Evolutionary conservation across 2,888 invertebrate genomes (phyloP).

Genomic region (Cepaea hortensis): DNA sequence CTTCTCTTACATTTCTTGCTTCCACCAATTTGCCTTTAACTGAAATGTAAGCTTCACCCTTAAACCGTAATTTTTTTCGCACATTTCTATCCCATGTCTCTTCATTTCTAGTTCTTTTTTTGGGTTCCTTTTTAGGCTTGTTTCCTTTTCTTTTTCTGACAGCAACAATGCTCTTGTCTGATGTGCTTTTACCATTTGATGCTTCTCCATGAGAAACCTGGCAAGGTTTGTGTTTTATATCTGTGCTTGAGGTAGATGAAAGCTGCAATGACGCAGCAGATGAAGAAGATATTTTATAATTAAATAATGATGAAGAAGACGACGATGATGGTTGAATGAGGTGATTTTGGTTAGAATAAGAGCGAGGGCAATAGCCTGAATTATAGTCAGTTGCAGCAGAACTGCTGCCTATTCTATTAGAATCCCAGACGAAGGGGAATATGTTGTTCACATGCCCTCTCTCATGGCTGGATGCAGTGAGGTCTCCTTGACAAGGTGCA

Average conservation of each 20-base stretch:
- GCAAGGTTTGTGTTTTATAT: background rate
- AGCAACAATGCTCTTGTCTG: background rate
- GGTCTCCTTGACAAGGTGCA: background rate
- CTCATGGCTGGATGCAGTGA: background rate
- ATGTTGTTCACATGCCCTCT: constrained; percentile 16
- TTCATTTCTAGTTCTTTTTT: constrained; percentile 47
- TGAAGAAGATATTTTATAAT: constrained; percentile 24
- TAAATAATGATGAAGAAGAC: constrained; percentile 39
- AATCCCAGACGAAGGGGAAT: constrained; percentile 35
- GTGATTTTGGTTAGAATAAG: constrained; percentile 26
- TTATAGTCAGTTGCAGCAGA: background rate
- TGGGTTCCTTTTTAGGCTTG: constrained; percentile 24
- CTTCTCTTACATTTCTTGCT: constrained; percentile 38
- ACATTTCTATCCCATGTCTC: constrained; percentile 48
- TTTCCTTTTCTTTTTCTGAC: constrained; percentile 27
- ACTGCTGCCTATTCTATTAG: background rate
- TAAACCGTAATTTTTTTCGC: constrained; percentile 35
- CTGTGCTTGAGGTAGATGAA: constrained; percentile 20
- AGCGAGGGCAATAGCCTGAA: background rate
- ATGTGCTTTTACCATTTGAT: background rate
- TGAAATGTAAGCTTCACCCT: constrained; percentile 47
- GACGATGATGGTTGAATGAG: constrained; percentile 31
- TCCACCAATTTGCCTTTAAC: constrained; percentile 42
- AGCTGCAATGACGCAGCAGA: constrained; percentile 7
- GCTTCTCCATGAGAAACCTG: background rate